phyloP scores from a whole-genome alignment of 2,113 vertebrate species.

The Amphiprion percula region DNA sequence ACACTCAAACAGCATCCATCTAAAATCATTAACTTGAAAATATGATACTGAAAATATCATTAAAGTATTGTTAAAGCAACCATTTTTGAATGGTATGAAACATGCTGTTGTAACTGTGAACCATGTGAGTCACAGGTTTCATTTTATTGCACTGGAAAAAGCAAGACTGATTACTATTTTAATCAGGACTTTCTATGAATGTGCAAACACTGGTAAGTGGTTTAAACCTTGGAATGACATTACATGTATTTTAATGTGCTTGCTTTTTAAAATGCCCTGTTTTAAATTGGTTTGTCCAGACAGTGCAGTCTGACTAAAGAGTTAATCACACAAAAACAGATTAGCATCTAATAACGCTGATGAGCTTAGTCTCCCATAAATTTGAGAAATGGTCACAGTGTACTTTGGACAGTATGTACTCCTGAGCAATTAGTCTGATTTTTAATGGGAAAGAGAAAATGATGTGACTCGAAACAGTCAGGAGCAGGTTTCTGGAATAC shows the following conservation, averaged over 20 bases:
- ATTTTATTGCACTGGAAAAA: not conserved
- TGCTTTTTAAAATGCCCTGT: not conserved
- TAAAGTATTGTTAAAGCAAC: not conserved
- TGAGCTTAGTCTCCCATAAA: conserved; percentile 3
- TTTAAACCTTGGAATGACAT: conserved; percentile 24
- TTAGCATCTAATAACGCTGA: conserved; percentile 21
- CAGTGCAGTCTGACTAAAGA: conserved; percentile 1
- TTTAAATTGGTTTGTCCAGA: conserved; percentile 20
- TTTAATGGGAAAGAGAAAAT: not conserved
- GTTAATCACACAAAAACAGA: conserved; percentile 38
- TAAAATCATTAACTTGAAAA: not conserved
- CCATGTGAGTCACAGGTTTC: not conserved
- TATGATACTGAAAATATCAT: not conserved
- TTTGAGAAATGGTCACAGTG: conserved; percentile 13
- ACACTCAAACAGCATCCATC: not conserved
- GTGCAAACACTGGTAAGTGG: not conserved
- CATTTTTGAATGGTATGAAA: not conserved
- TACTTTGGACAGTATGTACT: not conserved
- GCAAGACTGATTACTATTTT: not conserved
- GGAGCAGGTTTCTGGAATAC: not conserved
- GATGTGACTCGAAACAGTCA: not conserved
- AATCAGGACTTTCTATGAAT: not conserved
- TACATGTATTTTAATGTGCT: conserved; percentile 21
- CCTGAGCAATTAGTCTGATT: conserved; percentile 3
- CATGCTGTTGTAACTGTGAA: not conserved